Conservation (phyloP, 2,113 vertebrate species). For the Capreolus pygargus region DNA sequence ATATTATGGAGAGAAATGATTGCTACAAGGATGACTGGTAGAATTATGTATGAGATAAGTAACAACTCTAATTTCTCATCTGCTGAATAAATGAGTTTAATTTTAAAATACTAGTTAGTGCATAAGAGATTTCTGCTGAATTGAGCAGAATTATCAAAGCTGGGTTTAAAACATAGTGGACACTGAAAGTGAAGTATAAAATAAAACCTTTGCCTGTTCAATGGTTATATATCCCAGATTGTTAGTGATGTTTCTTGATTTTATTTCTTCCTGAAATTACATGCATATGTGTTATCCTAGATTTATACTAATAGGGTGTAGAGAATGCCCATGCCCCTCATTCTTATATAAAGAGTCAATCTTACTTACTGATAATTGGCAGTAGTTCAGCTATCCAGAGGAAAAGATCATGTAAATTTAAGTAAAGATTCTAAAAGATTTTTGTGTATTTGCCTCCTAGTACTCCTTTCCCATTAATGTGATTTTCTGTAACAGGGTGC, state of each 20-base stretch:
- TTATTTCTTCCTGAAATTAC: neutral
- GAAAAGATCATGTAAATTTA: neutral
- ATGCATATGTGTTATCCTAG: neutral
- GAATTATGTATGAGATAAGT: slow-evolving; percentile 85
- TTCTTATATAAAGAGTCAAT: neutral
- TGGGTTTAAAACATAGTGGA: slow-evolving; percentile 79
- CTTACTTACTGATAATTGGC: neutral
- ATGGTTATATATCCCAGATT: neutral
- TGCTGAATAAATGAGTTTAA: slow-evolving; percentile 80
- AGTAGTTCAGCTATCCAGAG: neutral
- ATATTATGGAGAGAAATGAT: slow-evolving; percentile 72
- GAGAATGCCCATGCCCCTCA: neutral
- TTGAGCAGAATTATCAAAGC: slow-evolving; percentile 72
- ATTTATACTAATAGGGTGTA: neutral
- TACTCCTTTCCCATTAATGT: neutral
- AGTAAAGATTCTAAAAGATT: neutral
- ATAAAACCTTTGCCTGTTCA: neutral
- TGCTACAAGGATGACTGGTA: slow-evolving; percentile 70
- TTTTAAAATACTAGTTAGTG: slow-evolving; percentile 75
- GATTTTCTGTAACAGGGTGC: neutral
- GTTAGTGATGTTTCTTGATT: neutral
- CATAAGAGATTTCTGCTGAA: slow-evolving; percentile 80
- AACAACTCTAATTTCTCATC: slow-evolving; percentile 81
- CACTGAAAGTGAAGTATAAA: slow-evolving; percentile 71
- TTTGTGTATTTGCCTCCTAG: neutral